Base-by-base conservation (phyloP, 2,797 vertebrate genomes). In the Coendou prehensilis region DNA sequence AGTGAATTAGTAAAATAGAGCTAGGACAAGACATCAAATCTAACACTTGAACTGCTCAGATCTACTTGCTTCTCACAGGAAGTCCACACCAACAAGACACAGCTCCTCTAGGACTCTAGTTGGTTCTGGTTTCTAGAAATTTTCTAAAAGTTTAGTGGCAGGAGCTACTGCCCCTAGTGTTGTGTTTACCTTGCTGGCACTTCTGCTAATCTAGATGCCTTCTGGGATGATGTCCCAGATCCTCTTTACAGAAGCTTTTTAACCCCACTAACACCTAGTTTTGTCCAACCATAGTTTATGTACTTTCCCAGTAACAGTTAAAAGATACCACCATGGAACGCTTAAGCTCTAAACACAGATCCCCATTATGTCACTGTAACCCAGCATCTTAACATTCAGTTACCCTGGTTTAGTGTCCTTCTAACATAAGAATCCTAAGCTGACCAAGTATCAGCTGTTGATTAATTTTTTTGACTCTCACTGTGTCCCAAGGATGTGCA, bases 111-210 rank as follows among this genome's bases (percentile, higher is more conserved):
- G n/a, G 50, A 61, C 3, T 78, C 67, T 37, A 73, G 20, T 64
- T 95, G 52, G 23, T 59, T 71, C 63, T 18, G 30, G 52, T 71
- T 86, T 92, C 57, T 76, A 83, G 59, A 92, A 91, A 89, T 37
- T 26, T 45, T 52, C 64, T 61, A 26, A 96, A 63, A 93, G 20
- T 13, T 81, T 87, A 54, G 6, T 87, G 11, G 20, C 26, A 26
- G 13, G 1, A 84, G 73, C 45, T 26, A 57, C 14, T 87, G 33
- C 5, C 11, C 9, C 1, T 0, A n/a, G 1, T 79, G 11, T 26
- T 75, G 30, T 23, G 73, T 79, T 83, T 76, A 81, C 18, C 10
- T 45, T 88, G 41, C 17, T 73, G 59, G 14, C 5, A 33, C 0
- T 79, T 95, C 47, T 73, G 33, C 67, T 80, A 37, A 8, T 57